phyloP scores from a whole-genome alignment of 2,113 vertebrate species.

The Clinocottus analis region DNA sequence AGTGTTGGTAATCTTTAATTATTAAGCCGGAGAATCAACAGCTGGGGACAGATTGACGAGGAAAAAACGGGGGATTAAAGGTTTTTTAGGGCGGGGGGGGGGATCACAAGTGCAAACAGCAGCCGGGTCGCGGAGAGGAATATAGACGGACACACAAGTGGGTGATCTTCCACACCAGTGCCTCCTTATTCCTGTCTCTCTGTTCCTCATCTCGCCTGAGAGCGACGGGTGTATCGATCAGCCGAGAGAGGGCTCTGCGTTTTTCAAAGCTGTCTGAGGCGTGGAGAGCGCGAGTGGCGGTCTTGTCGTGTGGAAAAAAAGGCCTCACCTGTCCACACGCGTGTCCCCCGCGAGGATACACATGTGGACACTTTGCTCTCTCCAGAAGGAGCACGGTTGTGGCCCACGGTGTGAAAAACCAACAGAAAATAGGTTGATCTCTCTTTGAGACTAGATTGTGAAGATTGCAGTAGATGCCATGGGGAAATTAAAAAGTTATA shows the following conservation, averaged over 20 bases:
- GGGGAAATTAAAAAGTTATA: slow-evolving; percentile 7
- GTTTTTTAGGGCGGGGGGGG: slow-evolving; percentile 12
- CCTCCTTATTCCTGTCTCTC: background rate
- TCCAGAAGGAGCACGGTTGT: background rate
- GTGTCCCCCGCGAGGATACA: background rate
- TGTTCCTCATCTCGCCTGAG: background rate
- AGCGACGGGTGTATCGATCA: slow-evolving; percentile 54
- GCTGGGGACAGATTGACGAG: background rate
- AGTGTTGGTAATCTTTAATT: slow-evolving; percentile 55
- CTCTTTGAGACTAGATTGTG: background rate
- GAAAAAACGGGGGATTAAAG: slow-evolving; percentile 15
- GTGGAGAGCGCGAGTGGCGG: background rate
- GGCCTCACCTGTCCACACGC: background rate
- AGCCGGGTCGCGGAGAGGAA: background rate
- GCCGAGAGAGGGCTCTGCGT: background rate
- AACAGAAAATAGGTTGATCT: background rate
- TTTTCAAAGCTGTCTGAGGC: slow-evolving; percentile 31
- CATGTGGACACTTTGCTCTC: background rate
- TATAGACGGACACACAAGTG: slow-evolving; percentile 9
- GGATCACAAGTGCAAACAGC: slow-evolving; percentile 41
- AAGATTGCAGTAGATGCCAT: background rate
- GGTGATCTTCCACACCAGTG: slow-evolving; percentile 21
- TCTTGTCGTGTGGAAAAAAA: background rate
- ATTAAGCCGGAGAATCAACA: slow-evolving; percentile 58
- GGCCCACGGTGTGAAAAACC: background rate